Conservation (phyloP, 2,888 invertebrate species). For the Melieria picta region DNA sequence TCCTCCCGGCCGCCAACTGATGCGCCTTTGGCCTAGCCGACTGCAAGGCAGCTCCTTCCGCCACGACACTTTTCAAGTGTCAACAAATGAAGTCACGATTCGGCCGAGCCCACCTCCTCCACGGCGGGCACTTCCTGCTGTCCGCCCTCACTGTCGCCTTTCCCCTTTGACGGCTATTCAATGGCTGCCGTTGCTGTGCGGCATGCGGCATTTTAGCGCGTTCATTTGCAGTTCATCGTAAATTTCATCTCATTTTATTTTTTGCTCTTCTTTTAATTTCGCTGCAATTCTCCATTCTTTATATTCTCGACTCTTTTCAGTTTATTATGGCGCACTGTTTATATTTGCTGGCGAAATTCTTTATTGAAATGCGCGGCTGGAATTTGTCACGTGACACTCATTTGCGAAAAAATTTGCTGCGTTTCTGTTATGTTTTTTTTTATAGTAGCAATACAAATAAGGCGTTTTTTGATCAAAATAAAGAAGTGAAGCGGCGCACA, state of each 20-base stretch:
- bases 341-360: constrained; percentile 25
- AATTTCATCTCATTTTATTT: constrained; percentile 32
- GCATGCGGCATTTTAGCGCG: constrained; percentile 29
- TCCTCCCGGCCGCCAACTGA: not conserved
- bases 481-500: too few relatives aligned
- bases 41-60: constrained; percentile 22
- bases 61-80: constrained; percentile 50
- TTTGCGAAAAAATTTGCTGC: constrained; percentile 22
- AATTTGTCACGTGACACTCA: constrained; percentile 35
- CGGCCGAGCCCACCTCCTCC: constrained; percentile 18
- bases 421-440: not conserved
- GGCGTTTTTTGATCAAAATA: too few relatives aligned
- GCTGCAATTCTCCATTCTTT: constrained; percentile 32
- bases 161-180: constrained; percentile 13
- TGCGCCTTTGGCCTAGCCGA: too few relatives aligned
- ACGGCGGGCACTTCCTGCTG: not conserved
- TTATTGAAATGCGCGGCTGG: constrained; percentile 31
- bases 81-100: constrained; percentile 65
- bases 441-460: not conserved
- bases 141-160: not conserved
- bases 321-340: not conserved
- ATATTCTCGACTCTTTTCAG: constrained; percentile 13
- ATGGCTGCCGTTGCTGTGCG: constrained; percentile 26
- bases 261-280: constrained; percentile 19
- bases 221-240: constrained; percentile 30